Base-by-base conservation (phyloP, 2,797 vertebrate species). In the Hafferia zeledoni region DNA sequence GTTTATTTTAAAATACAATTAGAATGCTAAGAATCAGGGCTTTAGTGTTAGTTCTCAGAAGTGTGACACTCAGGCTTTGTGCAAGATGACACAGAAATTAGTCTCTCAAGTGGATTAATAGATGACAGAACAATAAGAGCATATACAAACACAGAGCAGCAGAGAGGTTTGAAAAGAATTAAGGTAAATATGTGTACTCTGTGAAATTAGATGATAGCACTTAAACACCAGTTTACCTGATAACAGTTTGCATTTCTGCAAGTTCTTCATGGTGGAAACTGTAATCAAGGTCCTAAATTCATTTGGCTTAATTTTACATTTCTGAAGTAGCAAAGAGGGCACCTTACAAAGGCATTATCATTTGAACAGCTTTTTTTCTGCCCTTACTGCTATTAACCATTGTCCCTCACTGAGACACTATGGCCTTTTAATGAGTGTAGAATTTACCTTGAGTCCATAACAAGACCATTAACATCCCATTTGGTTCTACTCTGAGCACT, bases 401-500 rank as follows among this genome's bases (percentile, higher is more conserved):
- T 85, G 69, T 85, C n/a, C 90, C 83, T 93, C 28, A 49, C 67
- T 77, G 68, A 89, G 61, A 77, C 63, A 85, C 75, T 75, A 55
- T 71, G 59, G 50, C 33, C 75, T 81, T 89, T 94, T 92, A 93
- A 90, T 92, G 46, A 85, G 64, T 14, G 17, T 47, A 56, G 87
- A 90, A 92, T 94, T 95, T 95, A 95, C 50, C 68, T 89, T 83
- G 50, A 89, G 90, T 85, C 43, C 57, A 69, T 94, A 87, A 85
- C 60, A 94, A 87, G 35, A 89, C 59, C 61, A 83, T 95, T 90
- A 91, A 82, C 37, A 78, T 94, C 55, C 31, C 71, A 82, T 89
- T 81, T 85, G 23, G 24, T 91, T 89, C 60, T 95, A 68, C 20
- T 69, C 19, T 63, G 57, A 85, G 72, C 30, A 56, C 84, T 88